These are phyloP conservation scores for Leucoraja erinaceus DNA, from an alignment of 2,113 vertebrate genomes.

Conservation along the genomic window DNA sequence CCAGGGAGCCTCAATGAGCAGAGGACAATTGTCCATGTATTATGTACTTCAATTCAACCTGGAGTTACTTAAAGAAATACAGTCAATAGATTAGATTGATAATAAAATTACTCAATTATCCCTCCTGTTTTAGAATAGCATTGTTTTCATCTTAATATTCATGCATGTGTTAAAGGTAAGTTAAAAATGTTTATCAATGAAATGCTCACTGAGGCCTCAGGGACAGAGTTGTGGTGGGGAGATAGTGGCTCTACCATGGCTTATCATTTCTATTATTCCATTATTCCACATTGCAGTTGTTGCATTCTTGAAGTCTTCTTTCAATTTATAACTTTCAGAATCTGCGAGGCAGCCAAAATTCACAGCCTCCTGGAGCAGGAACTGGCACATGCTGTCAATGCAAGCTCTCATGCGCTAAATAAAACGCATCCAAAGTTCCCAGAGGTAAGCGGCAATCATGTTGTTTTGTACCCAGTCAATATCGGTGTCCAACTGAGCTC, in stretches of 20 bases:
- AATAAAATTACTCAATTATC: too few relatives aligned
- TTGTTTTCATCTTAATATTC: not conserved
- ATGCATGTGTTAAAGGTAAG: not conserved
- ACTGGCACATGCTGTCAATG: slow-evolving; percentile 92
- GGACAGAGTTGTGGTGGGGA: not conserved
- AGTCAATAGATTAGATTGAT: too few relatives aligned
- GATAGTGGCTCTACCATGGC: not conserved
- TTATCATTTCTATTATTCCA: not conserved
- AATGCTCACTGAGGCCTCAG: not conserved
- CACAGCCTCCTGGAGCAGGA: slow-evolving; percentile 89
- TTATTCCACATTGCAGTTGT: not conserved
- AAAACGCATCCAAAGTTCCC: slow-evolving; percentile 90
- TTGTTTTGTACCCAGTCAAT: not conserved
- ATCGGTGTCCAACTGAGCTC: not conserved
- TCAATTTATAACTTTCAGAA: slow-evolving; percentile 57
- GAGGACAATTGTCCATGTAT: too few relatives aligned
- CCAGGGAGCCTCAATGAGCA: too few relatives aligned
- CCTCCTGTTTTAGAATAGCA: too few relatives aligned
- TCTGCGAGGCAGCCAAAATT: slow-evolving; percentile 91
- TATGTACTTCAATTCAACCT: too few relatives aligned
- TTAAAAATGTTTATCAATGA: not conserved
- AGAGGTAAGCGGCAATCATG: slow-evolving; percentile 63
- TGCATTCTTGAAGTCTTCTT: slow-evolving; percentile 31
- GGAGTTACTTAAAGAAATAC: too few relatives aligned
- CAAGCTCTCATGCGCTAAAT: slow-evolving; percentile 94